Evolutionary conservation across 1,140 invertebrate genomes (phyloP), one percentile per base, ranked within the genome.

Genomic region (Cydia pomonella): DNA sequence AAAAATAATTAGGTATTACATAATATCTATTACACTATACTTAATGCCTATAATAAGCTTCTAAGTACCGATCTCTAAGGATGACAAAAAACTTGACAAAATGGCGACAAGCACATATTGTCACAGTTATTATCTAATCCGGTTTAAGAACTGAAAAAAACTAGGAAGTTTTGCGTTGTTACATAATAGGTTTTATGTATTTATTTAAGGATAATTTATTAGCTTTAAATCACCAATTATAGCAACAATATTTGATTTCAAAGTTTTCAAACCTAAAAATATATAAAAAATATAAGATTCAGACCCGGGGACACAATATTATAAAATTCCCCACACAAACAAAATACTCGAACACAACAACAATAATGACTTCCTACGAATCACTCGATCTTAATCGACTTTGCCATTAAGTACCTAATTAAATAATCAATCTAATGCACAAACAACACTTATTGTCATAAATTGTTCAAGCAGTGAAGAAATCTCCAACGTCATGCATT

Each of bases 91-190:
- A 59, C 9, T n/a, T 21, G 2, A 59, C 53, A 59, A 59, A 59
- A 59, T 59, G 18, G 18, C 21, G 9, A 23, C 53, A 59, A 59
- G 21, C 7, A 50, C 47, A 50, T 50, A 50, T 10, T 59, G 53
- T 59, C 53, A 59, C 53, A 59, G 21, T 59, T 59, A 59, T 59
- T 59, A 59, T 59, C 18, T 59, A 59, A 59, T 59, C 53, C 53
- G 53, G 53, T 23, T 59, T 59, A 21, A 23, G 13, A 9, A 53
- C 50, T 10, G 53, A 18, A 59, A 59, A 59, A 59, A 59, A 59
- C 53, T 59, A 59, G 53, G 53, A 59, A 59, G 53, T 59, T 10
- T 2, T 23, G 10, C 53, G 53, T 9, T 59, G 21, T 59, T 59
- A 23, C 10, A 59, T 59, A 59, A 59, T 23, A 23, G 7, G 1